Evolutionary conservation across 1,140 invertebrate genomes (phyloP).

Genomic region (Camponotus pennsylvanicus): DNA sequence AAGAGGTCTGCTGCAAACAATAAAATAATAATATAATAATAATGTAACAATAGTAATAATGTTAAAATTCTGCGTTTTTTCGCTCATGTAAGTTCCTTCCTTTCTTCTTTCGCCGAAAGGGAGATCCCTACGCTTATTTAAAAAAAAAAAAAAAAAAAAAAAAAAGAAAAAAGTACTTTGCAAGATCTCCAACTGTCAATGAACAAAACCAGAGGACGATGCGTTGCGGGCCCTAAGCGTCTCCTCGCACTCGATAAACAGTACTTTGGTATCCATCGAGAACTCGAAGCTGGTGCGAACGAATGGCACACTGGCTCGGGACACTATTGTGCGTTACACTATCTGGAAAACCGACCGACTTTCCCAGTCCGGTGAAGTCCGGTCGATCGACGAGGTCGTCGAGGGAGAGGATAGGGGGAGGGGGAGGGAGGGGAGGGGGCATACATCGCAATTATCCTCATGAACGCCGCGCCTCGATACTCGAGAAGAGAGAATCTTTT

Average conservation of each 20-base stretch:
- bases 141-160: too few species aligned
- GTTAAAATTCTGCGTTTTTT: not conserved
- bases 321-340: not conserved
- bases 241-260: not conserved
- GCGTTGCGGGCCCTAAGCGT: too few species aligned
- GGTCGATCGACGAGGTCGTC: constrained; percentile 28
- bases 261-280: not conserved
- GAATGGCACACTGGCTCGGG: not conserved
- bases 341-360: constrained; percentile 2
- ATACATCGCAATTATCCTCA: constrained; percentile 9
- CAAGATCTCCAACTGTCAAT: too few species aligned
- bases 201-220: too few species aligned
- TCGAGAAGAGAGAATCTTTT: not conserved
- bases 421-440: too few species aligned
- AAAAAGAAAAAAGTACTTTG: too few species aligned
- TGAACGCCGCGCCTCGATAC: constrained; percentile 10
- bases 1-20: constrained; percentile 1
- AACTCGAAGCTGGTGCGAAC: not conserved
- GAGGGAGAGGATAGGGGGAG: too few species aligned
- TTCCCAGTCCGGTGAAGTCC: not conserved
- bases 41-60: too few species aligned
- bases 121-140: too few species aligned
- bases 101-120: not conserved
- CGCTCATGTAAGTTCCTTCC: too few species aligned
- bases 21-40: not conserved